Conservation (phyloP, 2,797 vertebrate species). For the Sciaenops ocellatus region DNA sequence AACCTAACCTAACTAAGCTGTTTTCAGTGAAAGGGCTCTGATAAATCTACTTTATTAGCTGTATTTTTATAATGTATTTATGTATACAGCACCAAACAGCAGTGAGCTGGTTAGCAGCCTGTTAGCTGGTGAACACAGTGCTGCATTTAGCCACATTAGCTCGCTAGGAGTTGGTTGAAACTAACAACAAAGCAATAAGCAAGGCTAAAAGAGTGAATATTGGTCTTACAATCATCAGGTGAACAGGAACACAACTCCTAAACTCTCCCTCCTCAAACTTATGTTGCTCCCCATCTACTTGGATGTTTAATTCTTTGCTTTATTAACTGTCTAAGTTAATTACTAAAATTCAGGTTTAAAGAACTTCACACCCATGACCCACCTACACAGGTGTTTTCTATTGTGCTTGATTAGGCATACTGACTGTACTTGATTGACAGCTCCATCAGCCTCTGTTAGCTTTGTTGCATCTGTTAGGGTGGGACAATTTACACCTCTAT, state of each 20-base stretch:
- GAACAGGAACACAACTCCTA: no score
- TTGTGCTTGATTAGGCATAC: background rate
- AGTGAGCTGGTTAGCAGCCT: background rate
- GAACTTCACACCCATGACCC: background rate
- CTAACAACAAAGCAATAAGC: no score
- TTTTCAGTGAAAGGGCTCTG: background rate
- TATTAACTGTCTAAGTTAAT: no score
- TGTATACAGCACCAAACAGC: background rate
- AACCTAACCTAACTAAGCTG: background rate
- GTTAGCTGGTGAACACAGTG: background rate
- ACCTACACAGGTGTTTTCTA: background rate
- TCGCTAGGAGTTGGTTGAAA: background rate
- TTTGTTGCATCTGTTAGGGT: background rate
- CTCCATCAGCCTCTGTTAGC: background rate
- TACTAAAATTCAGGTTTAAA: background rate
- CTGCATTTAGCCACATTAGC: background rate
- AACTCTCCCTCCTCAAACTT: no score
- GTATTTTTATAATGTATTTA: background rate
- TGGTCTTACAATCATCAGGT: no score
- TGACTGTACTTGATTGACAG: slow-evolving; percentile 1
- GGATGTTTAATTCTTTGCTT: no score
- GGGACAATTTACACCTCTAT: background rate
- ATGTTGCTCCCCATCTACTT: no score
- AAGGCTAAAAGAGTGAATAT: no score
- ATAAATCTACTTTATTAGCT: background rate